Evolutionary conservation across 2,113 vertebrate species (phyloP).

Genomic region (Neolamprologus caudopunctatus): DNA sequence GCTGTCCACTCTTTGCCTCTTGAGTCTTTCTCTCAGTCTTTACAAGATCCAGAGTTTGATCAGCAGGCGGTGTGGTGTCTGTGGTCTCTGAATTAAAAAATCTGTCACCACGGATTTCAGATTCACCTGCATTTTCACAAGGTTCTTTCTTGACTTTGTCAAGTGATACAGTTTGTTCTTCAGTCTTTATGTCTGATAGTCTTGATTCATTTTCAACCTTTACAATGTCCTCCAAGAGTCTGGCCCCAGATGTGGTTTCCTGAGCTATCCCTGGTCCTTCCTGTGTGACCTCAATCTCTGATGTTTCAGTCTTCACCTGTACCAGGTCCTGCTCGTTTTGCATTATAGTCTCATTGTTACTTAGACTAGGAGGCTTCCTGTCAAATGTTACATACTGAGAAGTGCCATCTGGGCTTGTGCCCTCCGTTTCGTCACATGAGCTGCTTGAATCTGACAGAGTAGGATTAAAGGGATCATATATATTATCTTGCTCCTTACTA

Average conservation of each 20-base stretch:
- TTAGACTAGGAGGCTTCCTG: background rate
- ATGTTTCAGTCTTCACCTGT: conserved; percentile 45
- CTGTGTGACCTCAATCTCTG: conserved; percentile 4
- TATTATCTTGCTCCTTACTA: conserved; percentile 73
- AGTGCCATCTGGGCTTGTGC: background rate
- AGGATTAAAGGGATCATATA: conserved; percentile 93
- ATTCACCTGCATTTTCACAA: background rate
- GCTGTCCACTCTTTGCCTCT: conserved; percentile 26
- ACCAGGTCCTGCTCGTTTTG: background rate
- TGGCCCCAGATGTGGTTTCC: background rate
- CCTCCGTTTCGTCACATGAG: conserved; percentile 53
- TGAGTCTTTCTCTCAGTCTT: conserved; percentile 1
- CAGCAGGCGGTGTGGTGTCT: background rate
- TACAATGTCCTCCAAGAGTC: background rate
- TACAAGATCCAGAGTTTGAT: background rate
- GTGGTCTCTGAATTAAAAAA: conserved; percentile 47
- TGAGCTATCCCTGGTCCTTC: background rate
- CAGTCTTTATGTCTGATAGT: background rate
- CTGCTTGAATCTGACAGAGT: conserved; percentile 86
- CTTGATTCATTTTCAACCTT: conserved; percentile 22
- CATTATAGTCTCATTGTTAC: background rate
- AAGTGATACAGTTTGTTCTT: background rate
- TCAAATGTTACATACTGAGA: background rate
- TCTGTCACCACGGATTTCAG: background rate
- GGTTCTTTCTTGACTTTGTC: conserved; percentile 38